These are phyloP conservation scores for Gymnocypris eckloni DNA, from an alignment of 2,797 vertebrate species.

Conservation along the genomic window DNA sequence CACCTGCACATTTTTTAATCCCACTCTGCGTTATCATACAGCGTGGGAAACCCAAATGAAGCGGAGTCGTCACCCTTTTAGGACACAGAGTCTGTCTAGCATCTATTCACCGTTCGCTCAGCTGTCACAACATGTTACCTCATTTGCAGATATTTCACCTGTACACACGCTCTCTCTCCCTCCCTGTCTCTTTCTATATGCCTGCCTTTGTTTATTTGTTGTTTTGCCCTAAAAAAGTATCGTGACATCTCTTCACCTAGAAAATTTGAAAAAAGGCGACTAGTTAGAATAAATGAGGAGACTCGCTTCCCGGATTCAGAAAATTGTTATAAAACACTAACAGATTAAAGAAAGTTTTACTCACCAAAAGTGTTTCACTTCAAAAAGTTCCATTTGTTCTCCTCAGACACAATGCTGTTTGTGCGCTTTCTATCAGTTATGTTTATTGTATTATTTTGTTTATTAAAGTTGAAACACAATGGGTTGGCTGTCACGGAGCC, in stretches of 20 bases:
- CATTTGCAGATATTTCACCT: constrained; percentile 51
- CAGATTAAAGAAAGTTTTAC: constrained; percentile 74
- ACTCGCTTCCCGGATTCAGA: background rate
- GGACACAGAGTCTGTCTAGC: constrained; percentile 12
- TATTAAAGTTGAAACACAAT: constrained; percentile 76
- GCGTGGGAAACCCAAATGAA: constrained; percentile 52
- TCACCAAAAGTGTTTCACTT: constrained; percentile 74
- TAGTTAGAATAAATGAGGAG: constrained; percentile 46
- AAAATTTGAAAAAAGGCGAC: constrained; percentile 5
- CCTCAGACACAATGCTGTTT: constrained; percentile 71
- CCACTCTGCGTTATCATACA: constrained; percentile 61
- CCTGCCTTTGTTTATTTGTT: constrained; percentile 32
- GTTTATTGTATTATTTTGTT: constrained; percentile 42
- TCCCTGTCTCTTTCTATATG: background rate
- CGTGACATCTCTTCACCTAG: background rate
- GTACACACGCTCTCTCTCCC: background rate
- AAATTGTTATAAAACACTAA: constrained; percentile 67
- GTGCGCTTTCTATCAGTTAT: constrained; percentile 64
- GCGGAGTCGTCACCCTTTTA: constrained; percentile 51
- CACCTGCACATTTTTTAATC: constrained; percentile 67
- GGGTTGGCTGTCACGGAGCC: constrained; percentile 79
- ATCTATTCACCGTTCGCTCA: constrained; percentile 28
- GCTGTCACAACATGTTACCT: constrained; percentile 36
- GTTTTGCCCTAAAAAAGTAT: constrained; percentile 12
- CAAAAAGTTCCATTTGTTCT: constrained; percentile 81